Conservation (phyloP, 2,113 vertebrate species). For the Bujurquina vittata region DNA sequence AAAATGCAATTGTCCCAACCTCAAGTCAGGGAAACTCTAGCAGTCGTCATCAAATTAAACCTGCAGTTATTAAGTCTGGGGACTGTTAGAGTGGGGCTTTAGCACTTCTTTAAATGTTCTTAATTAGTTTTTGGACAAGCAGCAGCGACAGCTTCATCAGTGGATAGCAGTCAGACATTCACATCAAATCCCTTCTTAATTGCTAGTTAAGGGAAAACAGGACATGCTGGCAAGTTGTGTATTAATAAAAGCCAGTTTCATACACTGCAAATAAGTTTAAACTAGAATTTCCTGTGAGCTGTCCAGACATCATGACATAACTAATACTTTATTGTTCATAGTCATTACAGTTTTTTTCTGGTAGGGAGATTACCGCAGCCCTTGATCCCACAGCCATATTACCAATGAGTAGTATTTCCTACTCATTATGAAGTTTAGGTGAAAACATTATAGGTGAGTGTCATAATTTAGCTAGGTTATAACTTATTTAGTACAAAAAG, state of each 20-base stretch:
- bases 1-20: not conserved
- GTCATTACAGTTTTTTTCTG: not conserved
- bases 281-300: not conserved
- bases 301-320: not conserved
- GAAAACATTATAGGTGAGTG: not conserved
- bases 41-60: not conserved
- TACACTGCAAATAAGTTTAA: not conserved
- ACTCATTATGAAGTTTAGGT: not conserved
- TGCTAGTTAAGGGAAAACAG: not conserved
- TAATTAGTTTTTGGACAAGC: slow-evolving; percentile 6
- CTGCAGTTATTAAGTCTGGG: not conserved
- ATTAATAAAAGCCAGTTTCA: not conserved
- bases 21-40: not conserved
- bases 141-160: not conserved
- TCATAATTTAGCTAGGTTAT: not conserved
- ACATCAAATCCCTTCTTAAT: slow-evolving; percentile 2
- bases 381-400: not conserved
- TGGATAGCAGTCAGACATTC: not conserved
- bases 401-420: not conserved
- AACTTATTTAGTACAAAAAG: not conserved
- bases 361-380: not conserved
- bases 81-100: not conserved
- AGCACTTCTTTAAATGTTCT: not conserved
- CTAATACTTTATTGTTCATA: not conserved
- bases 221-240: not conserved